phyloP scores from a whole-genome alignment of 2,797 vertebrate species.

The Otolemur crassicaudatus region DNA sequence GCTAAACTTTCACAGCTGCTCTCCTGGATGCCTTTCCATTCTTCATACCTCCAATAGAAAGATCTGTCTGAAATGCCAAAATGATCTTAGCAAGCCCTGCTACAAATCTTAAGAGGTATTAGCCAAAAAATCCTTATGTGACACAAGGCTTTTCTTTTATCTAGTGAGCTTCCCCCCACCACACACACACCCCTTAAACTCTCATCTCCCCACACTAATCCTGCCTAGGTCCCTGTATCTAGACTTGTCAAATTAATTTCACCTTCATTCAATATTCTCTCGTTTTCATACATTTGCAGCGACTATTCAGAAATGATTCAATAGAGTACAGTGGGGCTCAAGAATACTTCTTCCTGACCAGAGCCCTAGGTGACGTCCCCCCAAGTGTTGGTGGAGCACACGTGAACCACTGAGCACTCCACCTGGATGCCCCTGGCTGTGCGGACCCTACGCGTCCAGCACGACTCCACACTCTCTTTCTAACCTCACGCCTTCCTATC shows the following conservation, averaged over 20 bases:
- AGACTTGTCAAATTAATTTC: neutral
- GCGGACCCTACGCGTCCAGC: neutral
- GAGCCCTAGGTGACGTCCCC: neutral
- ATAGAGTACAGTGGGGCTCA: neutral
- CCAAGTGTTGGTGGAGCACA: neutral
- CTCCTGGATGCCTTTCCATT: neutral
- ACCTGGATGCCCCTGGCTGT: neutral
- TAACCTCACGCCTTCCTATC: neutral
- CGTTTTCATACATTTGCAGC: neutral
- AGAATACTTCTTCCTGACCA: neutral
- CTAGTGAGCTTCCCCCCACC: neutral
- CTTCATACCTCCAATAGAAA: neutral
- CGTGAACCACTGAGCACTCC: neutral
- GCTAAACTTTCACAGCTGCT: neutral
- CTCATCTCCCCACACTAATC: neutral
- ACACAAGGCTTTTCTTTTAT: neutral
- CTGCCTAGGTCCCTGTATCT: neutral
- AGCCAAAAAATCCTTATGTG: neutral
- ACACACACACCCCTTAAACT: too few relatives aligned
- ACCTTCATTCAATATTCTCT: neutral
- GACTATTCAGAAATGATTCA: slow-evolving; percentile 4
- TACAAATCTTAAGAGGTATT: neutral
- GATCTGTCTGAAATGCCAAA: neutral
- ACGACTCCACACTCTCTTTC: neutral
- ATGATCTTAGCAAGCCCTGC: neutral